These are phyloP conservation scores for Pogonocichla stellata DNA, from an alignment of 2,113 vertebrate genomes.

Conservation along the genomic window DNA sequence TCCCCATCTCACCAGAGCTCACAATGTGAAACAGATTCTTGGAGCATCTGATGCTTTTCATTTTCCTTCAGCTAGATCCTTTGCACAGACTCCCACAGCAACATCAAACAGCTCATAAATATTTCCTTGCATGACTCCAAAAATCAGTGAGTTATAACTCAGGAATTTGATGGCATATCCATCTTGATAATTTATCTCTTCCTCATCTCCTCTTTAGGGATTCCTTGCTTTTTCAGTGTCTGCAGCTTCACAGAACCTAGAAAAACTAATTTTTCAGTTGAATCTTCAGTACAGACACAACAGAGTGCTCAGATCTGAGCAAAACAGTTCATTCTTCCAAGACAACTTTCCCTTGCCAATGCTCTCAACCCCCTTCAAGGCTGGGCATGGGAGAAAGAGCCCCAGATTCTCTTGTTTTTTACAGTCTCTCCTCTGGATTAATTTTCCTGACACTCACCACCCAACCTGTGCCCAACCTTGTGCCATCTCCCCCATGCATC, in stretches of 20 bases:
- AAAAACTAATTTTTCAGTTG: background rate
- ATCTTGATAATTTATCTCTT: background rate
- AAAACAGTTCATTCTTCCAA: background rate
- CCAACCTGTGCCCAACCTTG: background rate
- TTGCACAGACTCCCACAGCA: accelerated
- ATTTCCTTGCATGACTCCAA: background rate
- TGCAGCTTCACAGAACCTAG: background rate
- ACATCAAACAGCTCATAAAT: background rate
- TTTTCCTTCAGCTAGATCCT: background rate
- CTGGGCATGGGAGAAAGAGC: background rate
- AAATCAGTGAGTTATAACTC: background rate
- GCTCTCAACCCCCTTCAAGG: background rate
- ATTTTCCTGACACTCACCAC: background rate
- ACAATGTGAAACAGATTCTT: background rate
- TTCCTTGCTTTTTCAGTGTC: background rate
- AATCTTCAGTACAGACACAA: background rate
- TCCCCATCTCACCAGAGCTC: background rate
- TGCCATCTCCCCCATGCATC: accelerated
- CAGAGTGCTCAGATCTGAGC: background rate
- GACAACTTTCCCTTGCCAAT: background rate
- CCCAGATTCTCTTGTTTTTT: background rate
- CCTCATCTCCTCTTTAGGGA: background rate
- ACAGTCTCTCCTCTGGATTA: background rate
- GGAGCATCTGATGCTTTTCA: background rate
- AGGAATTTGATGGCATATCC: background rate